These are phyloP conservation scores for Trichomalopsis sarcophagae DNA, from an alignment of 1,140 invertebrate species.

Conservation along the genomic window DNA sequence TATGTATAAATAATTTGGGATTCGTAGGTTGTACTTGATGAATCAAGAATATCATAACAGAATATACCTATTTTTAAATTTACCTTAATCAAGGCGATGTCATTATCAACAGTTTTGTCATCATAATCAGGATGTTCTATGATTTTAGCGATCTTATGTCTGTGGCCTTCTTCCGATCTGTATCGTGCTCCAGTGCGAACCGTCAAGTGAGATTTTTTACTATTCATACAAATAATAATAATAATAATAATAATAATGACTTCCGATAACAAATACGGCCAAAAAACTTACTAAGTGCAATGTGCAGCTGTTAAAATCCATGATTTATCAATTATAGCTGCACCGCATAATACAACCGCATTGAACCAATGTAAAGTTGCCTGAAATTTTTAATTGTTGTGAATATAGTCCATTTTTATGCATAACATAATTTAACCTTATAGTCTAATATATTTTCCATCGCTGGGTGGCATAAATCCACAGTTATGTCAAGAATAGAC, in stretches of 20 bases:
- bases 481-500: too few species aligned
- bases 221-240: neutral
- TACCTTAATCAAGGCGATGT: constrained; percentile 42
- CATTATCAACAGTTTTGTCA: neutral
- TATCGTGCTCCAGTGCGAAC: neutral
- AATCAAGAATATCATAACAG: neutral
- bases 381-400: neutral
- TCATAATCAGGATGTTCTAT: constrained; percentile 16
- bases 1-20: neutral
- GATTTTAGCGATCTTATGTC: neutral
- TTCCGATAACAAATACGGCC: neutral
- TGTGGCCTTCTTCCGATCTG: neutral
- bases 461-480: too few species aligned
- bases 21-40: neutral
- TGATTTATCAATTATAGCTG: constrained; percentile 30
- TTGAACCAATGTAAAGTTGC: neutral
- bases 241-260: neutral
- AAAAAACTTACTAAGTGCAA: constrained; percentile 21
- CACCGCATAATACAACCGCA: neutral
- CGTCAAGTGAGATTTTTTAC: neutral
- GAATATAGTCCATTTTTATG: neutral
- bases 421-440: neutral
- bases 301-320: constrained; percentile 42
- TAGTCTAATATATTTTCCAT: too few species aligned
- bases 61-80: neutral